phyloP scores from a whole-genome alignment of 2,888 invertebrate species.

The Leptinotarsa rubiginosa region DNA sequence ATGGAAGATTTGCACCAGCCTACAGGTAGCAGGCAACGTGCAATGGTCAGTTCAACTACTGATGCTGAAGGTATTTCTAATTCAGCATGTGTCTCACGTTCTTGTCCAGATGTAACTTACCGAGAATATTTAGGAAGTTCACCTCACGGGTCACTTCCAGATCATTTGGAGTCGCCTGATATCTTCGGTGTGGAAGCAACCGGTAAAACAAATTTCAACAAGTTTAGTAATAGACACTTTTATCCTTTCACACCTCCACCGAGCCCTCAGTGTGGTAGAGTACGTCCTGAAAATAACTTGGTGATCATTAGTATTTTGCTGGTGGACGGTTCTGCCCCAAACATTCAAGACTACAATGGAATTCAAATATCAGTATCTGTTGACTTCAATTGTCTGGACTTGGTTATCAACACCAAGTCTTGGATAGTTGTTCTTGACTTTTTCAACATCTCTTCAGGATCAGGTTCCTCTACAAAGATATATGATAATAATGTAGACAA shows the following conservation, averaged over 20 bases:
- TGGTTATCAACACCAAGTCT: conserved; percentile 91
- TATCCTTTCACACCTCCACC: conserved; percentile 72
- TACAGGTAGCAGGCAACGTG: conserved; percentile 78
- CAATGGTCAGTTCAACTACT: conserved; percentile 78
- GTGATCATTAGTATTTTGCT: conserved; percentile 79
- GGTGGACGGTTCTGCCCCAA: conserved; percentile 75
- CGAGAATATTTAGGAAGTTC: conserved; percentile 52
- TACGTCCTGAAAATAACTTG: conserved; percentile 73
- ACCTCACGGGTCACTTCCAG: conserved; percentile 70
- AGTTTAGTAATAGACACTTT: conserved; percentile 27
- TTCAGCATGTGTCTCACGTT: conserved; percentile 77
- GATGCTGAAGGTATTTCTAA: conserved; percentile 62
- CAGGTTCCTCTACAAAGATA: conserved; percentile 26
- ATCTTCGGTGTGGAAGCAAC: conserved; percentile 62
- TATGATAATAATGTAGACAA: neutral
- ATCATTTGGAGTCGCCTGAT: conserved; percentile 70
- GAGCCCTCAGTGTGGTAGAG: conserved; percentile 66
- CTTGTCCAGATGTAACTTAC: conserved; percentile 80
- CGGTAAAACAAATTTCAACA: conserved; percentile 17
- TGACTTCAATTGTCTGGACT: conserved; percentile 91
- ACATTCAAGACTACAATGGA: conserved; percentile 74
- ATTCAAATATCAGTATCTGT: conserved; percentile 77
- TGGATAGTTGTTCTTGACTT: conserved; percentile 97
- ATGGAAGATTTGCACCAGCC: conserved; percentile 91
- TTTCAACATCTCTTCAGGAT: conserved; percentile 72